Base-by-base conservation (phyloP, 2,888 invertebrate genomes). In the Agrochola litura region DNA sequence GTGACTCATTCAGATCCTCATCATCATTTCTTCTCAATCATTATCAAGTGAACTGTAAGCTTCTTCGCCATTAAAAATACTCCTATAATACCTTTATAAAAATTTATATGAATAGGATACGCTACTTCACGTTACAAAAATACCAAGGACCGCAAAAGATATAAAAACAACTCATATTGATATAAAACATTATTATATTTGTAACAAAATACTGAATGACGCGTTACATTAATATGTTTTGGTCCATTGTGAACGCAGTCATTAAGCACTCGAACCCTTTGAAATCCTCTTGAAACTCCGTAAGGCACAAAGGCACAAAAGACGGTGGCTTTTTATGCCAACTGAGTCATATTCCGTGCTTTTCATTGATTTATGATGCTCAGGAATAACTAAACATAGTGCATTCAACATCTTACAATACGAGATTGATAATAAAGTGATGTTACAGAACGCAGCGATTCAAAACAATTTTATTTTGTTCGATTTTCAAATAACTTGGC, bases 191-290 rank as follows among this genome's bases (percentile, higher is more conserved):
- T 81, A 81, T 89, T 86, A 87, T 86, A 89, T 86, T 88, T 87
- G 87, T 88, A 88, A 89, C 90, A 89, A 91, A 91, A 90, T 88
- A 85, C 78, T 84, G 84, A 81, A 86, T 82, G 84, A 83, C 70
- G 82, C 75, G 79, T 76, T 73, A 73, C 84, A 88, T 83, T 79
- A 81, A 83, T 88, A 85, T 88, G 90, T 87, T 89, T 85, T 85
- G 82, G 85, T 78, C 84, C 83, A 89, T 93, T 93, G 92, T 91
- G 86, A 81, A 82, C 78, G 84, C 80, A 81, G 91, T 94, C 93
- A 94, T 94, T 94, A 95, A 90, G 89, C 88, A 89, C 94, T 93
- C 89, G 84, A 93, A 94, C 92, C 94, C 95, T 94, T 94, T 92
- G 87, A 90, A 82, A 82, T 75, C 64, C 88, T 81, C 87, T 89